A percentile compares a stretch with the other conserved stretches of the same genome.
phyloP scores from a whole-genome alignment of 1,140 invertebrate species.

The Heliothis subflexa region DNA sequence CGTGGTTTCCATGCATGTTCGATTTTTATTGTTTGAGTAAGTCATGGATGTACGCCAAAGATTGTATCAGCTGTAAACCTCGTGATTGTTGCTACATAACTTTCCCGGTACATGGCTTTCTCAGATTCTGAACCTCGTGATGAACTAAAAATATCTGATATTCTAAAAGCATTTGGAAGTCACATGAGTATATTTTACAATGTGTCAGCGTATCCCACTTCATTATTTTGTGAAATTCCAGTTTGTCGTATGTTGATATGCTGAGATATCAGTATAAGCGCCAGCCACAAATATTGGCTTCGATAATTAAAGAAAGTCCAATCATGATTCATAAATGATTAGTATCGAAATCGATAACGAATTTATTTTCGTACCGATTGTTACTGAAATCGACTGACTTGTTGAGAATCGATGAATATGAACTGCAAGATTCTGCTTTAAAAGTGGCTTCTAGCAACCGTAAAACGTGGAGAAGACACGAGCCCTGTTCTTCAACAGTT shows the following conservation, averaged over 20 bases:
- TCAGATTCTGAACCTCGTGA: constrained; percentile 36
- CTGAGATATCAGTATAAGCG: no score
- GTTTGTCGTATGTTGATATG: no score
- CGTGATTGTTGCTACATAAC: constrained; percentile 57
- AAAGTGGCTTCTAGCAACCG: neutral
- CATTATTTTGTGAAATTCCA: neutral
- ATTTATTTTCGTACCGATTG: neutral
- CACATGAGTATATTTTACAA: constrained; percentile 27
- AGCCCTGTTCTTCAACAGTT: neutral
- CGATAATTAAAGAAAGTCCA: neutral
- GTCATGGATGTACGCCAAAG: constrained; percentile 66
- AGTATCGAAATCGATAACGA: neutral
- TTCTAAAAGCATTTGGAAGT: constrained; percentile 9
- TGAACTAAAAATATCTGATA: constrained; percentile 37
- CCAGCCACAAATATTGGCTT: neutral
- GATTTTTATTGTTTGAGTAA: constrained; percentile 60
- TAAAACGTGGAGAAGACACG: constrained; percentile 8
- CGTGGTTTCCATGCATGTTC: constrained; percentile 40
- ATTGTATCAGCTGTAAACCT: constrained; percentile 69
- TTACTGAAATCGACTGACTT: neutral
- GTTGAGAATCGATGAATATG: neutral
- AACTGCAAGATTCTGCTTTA: neutral
- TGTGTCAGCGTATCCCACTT: neutral
- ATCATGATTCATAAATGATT: constrained; percentile 1
- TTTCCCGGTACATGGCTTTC: constrained; percentile 18